These are phyloP conservation scores for Zootermopsis nevadensis DNA, from an alignment of 2,888 invertebrate species.

Conservation along the genomic window DNA sequence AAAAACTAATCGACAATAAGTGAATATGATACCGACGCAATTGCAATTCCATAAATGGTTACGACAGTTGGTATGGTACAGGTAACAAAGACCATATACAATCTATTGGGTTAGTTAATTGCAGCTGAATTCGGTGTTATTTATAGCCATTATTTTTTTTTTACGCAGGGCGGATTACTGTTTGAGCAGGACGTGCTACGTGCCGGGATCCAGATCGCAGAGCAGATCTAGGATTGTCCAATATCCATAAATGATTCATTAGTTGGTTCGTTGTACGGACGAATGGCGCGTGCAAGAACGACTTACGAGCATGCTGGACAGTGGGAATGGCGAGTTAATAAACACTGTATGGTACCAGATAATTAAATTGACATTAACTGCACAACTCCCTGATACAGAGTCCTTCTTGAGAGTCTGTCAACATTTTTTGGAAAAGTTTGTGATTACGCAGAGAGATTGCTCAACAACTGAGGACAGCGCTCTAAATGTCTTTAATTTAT, in stretches of 20 bases:
- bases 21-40: neutral
- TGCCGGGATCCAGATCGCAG: neutral
- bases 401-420: too few species aligned
- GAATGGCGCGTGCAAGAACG: neutral
- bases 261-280: neutral
- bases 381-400: too few species aligned
- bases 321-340: neutral
- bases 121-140: neutral
- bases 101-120: neutral
- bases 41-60: neutral
- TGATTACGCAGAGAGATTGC: too few species aligned
- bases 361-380: too few species aligned
- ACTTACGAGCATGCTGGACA: neutral
- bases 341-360: too few species aligned
- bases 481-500: too few species aligned
- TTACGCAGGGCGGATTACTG: neutral
- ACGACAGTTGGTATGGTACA: neutral
- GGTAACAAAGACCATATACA: neutral
- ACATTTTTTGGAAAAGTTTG: too few species aligned
- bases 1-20: too few species aligned
- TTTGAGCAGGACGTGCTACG: neutral
- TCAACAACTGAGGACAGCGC: too few species aligned
- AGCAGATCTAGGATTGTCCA: neutral
- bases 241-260: constrained; percentile 13
- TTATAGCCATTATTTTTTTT: neutral